Evolutionary conservation across 2,888 invertebrate genomes (phyloP), one percentile per base, ranked within the genome.

Genomic region (Mimachlamys varia): DNA sequence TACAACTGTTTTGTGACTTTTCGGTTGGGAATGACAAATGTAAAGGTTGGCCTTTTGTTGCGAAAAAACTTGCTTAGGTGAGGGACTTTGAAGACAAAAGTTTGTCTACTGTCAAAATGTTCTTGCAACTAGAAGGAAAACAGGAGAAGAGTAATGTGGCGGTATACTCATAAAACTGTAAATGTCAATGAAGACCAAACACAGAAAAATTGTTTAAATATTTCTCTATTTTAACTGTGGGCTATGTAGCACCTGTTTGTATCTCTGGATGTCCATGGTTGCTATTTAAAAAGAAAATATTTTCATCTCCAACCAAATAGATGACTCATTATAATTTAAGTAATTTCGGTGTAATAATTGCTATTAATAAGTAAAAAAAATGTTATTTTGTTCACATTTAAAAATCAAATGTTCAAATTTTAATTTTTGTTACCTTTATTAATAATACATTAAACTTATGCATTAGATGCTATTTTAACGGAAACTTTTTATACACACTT

Each of bases 21-120:
- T 76, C 27, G 76, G 27, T 76, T 76, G 13, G 27, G 33, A 76
- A 76, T 76, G 76, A 76, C 76, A 76, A 76, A 76, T 76, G 33
- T 12, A 76, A 76, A 76, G 2, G 76, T 10, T 76, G 22, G 33
- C 33, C 76, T 33, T 33, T 27, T 33, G 33, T 76, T 76, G 76
- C 2, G 33, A 7, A 76, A 5, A 27, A 2, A 22, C 27, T 22
- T 76, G 12, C 76, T 76, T 76, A 76, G 27, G 22, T 76, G 76
- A 22, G 33, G 27, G 33, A 76, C 27, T 76, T 76, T 76, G 33
- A 76, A 76, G 76, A 33, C 27, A 76, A 33, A 53, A 76, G 27
- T 76, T 12, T 10, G 76, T 76, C 76, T 33, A 10, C 13, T 76
- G 76, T 76, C 76, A 76, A 62, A 27, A 44, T 44, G 13, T 62